Conservation (phyloP, 2,888 invertebrate genomes). For the Yponomeuta cagnagella region DNA sequence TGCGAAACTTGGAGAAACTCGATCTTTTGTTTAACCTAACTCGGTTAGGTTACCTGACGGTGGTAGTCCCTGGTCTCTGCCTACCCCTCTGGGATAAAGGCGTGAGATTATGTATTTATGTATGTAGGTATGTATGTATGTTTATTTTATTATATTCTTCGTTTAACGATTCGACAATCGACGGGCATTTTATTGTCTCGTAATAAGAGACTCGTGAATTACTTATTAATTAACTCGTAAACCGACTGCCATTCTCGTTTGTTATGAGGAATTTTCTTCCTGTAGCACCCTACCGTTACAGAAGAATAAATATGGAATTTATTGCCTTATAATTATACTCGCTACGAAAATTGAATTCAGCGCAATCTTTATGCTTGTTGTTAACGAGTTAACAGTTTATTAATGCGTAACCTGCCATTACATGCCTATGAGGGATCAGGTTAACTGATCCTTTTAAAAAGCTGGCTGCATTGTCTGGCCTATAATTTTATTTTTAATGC, state of each 20-base stretch:
- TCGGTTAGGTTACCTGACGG: no score
- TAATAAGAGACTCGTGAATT: slow-evolving; percentile 44
- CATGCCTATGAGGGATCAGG: not conserved
- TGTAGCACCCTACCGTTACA: slow-evolving; percentile 7
- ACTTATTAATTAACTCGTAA: slow-evolving; percentile 48
- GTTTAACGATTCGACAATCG: not conserved
- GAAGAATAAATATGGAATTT: slow-evolving; percentile 10
- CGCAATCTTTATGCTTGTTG: slow-evolving; percentile 16
- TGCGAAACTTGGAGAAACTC: no score
- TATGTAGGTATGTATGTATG: not conserved
- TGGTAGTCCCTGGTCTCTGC: no score
- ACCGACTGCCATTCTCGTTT: slow-evolving; percentile 26
- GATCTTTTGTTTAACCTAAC: no score
- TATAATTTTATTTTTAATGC: slow-evolving; percentile 9
- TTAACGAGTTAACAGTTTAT: slow-evolving; percentile 14
- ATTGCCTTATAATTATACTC: slow-evolving; percentile 16
- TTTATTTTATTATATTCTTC: not conserved
- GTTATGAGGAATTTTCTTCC: slow-evolving; percentile 19
- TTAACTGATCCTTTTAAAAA: slow-evolving; percentile 4
- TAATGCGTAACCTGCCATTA: slow-evolving; percentile 1
- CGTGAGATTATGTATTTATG: no score
- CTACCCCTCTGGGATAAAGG: no score
- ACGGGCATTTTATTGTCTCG: slow-evolving; percentile 34
- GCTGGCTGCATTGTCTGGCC: not conserved
- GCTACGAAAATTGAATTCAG: slow-evolving; percentile 15